Evolutionary conservation across 1,140 invertebrate genomes (phyloP).

Genomic region (Drosophila subpulchrella): DNA sequence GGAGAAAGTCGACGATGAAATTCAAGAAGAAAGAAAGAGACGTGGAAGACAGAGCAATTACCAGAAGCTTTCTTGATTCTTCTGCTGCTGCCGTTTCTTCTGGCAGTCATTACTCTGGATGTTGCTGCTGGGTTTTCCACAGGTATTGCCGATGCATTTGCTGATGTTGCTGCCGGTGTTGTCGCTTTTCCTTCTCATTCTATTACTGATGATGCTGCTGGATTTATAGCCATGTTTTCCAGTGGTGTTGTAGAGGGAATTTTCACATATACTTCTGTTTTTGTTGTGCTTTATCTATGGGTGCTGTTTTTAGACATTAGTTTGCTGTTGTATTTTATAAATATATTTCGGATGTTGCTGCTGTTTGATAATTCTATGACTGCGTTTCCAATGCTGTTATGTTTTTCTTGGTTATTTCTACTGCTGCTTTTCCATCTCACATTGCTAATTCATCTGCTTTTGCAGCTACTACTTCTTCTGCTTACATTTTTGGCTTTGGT

Average conservation of each 20-base stretch:
- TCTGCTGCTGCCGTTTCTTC: conserved; percentile 4
- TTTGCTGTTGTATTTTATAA: neutral
- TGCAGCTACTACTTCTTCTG: no score
- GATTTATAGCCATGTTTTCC: neutral
- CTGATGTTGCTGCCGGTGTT: neutral
- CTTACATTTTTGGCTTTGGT: neutral
- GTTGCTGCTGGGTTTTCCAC: neutral
- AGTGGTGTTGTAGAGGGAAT: no score
- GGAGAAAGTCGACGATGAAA: conserved; percentile 57
- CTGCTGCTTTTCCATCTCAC: neutral
- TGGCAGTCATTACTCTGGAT: neutral
- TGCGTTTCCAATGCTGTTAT: neutral
- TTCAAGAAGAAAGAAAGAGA: conserved; percentile 34
- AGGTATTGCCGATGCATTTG: neutral
- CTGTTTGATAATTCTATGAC: neutral
- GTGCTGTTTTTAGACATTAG: neutral
- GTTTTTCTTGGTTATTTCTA: neutral
- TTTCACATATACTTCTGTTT: neutral
- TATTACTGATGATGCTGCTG: conserved; percentile 5
- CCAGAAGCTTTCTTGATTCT: conserved; percentile 46
- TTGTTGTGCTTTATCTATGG: conserved; percentile 4
- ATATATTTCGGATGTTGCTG: neutral
- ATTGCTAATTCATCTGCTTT: neutral
- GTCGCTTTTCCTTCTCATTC: no score
- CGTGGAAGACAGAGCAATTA: conserved; percentile 40